phyloP scores from a whole-genome alignment of 2,888 invertebrate species.

The Hermaeophaga mercurialis region DNA sequence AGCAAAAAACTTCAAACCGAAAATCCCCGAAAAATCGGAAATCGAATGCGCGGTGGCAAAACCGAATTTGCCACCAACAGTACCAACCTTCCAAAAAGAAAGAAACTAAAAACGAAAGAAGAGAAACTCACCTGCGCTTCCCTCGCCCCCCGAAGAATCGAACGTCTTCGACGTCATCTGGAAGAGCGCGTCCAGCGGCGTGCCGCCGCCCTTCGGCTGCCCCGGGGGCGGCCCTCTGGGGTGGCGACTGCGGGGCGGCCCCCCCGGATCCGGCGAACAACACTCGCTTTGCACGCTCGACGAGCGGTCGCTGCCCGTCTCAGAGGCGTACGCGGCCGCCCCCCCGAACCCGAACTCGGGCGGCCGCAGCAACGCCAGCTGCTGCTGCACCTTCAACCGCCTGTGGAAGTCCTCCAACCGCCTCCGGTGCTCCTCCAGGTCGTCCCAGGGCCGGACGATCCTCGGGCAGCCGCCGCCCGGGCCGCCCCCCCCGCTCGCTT shows the following conservation, averaged over 20 bases:
- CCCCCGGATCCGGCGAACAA: conserved; percentile 68
- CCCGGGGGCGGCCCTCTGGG: conserved; percentile 50
- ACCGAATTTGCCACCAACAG: too few species aligned
- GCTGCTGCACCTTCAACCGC: conserved; percentile 61
- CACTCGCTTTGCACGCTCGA: conserved; percentile 80
- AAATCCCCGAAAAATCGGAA: too few species aligned
- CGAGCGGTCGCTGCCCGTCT: conserved; percentile 74
- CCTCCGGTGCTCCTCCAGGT: conserved; percentile 65
- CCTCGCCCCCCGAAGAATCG: conserved; percentile 85
- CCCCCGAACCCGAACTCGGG: conserved; percentile 56
- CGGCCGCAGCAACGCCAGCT: conserved; percentile 59
- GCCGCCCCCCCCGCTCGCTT: too few species aligned
- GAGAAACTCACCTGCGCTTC: conserved; percentile 70
- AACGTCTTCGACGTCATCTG: conserved; percentile 98
- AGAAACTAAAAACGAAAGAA: too few species aligned
- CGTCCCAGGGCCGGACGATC: conserved; percentile 91
- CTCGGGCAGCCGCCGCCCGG: too few species aligned
- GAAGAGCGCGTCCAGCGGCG: conserved; percentile 90
- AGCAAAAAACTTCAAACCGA: too few species aligned
- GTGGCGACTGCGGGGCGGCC: conserved; percentile 54
- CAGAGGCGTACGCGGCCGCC: conserved; percentile 62
- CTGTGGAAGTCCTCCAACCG: conserved; percentile 62
- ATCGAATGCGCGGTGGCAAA: too few species aligned
- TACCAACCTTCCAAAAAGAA: too few species aligned
- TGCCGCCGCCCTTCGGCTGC: conserved; percentile 58